Conservation (phyloP, 2,888 invertebrate species). For the Phengaris alcon region DNA sequence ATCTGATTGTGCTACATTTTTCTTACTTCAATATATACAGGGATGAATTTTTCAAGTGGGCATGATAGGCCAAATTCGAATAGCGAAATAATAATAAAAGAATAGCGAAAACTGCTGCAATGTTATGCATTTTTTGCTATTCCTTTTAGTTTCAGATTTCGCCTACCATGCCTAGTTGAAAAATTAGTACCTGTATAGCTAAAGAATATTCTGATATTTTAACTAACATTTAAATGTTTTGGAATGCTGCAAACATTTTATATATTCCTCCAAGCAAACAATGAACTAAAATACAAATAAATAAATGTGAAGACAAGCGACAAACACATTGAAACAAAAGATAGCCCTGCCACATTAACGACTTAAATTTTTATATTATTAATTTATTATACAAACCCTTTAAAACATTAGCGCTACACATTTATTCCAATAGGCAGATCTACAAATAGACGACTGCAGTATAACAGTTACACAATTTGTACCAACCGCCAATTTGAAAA, state of each 20-base stretch:
- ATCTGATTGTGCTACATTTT: neutral
- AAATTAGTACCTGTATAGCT: neutral
- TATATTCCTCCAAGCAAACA: neutral
- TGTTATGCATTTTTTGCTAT: no score
- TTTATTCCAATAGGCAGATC: neutral
- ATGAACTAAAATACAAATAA: neutral
- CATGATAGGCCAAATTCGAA: no score
- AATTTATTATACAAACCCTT: constrained; percentile 8
- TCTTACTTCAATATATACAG: no score
- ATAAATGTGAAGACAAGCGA: neutral
- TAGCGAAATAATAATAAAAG: no score
- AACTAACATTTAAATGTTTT: neutral
- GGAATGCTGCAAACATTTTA: neutral
- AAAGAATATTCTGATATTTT: neutral
- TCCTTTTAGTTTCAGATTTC: no score
- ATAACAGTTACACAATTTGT: constrained; percentile 9
- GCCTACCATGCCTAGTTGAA: neutral
- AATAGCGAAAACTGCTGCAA: no score
- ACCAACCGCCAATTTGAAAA: constrained; percentile 2
- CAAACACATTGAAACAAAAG: neutral
- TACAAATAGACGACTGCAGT: constrained; percentile 13
- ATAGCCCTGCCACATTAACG: constrained; percentile 19
- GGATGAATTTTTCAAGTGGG: no score
- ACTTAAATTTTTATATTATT: neutral
- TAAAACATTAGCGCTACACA: constrained; percentile 23